Conservation (phyloP, 2,113 vertebrate genomes). For the Himantopus leucocephalus region DNA sequence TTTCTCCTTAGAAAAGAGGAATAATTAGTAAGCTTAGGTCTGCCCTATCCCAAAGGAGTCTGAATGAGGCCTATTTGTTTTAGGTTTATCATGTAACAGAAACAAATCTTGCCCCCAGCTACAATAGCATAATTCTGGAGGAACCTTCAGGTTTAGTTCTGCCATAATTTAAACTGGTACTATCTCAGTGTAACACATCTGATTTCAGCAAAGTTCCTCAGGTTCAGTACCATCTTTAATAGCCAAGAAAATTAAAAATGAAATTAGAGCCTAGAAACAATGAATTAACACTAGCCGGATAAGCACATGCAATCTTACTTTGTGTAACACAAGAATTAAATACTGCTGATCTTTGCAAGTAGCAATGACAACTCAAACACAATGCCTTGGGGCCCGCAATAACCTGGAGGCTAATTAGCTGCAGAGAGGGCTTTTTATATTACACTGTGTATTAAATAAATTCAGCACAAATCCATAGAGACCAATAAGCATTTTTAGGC, state of each 20-base stretch:
- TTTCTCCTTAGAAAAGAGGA: neutral
- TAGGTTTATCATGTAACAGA: neutral
- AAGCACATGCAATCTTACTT: neutral
- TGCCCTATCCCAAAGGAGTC: neutral
- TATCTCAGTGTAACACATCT: neutral
- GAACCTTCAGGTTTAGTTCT: neutral
- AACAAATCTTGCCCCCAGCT: neutral
- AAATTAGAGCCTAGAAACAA: constrained; percentile 8
- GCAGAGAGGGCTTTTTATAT: neutral
- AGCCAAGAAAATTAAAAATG: neutral
- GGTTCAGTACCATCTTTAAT: neutral
- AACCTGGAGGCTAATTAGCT: constrained; percentile 57
- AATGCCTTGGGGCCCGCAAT: neutral
- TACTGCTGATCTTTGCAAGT: constrained; percentile 45
- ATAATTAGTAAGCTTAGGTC: neutral
- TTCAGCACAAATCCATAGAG: constrained; percentile 33
- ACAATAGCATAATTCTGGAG: neutral
- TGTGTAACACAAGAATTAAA: constrained; percentile 18
- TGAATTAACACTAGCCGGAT: neutral
- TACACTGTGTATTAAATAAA: constrained; percentile 37
- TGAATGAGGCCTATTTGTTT: neutral
- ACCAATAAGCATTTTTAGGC: constrained; percentile 39
- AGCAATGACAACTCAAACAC: constrained; percentile 13
- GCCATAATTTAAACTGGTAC: neutral
- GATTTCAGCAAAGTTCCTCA: neutral